Conservation (phyloP, 2,888 invertebrate genomes). For the Caenorhabditis sp. region DNA sequence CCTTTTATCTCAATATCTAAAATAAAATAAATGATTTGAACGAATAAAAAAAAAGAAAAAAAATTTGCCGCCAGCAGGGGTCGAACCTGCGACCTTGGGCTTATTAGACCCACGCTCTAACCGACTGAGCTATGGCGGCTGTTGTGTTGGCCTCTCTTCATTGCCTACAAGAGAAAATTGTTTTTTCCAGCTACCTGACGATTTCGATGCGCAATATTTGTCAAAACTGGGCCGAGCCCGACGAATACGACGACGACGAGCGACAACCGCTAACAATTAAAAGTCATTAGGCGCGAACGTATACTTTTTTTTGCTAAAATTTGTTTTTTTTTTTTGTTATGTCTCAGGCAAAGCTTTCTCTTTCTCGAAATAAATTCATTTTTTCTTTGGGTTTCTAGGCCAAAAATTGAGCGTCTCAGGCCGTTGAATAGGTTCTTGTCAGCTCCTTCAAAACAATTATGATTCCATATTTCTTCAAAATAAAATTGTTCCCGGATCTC, state of each 20-base stretch:
- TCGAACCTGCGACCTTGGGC: constrained; percentile 70
- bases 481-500: background rate
- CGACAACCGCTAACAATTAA: constrained; percentile 25
- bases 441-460: too few relatives aligned
- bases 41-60: constrained; percentile 36
- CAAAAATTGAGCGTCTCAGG: too few relatives aligned
- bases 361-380: background rate
- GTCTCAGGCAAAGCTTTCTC: background rate
- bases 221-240: constrained; percentile 35
- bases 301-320: background rate
- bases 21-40: too few relatives aligned
- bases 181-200: constrained; percentile 57
- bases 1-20: too few relatives aligned
- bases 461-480: background rate
- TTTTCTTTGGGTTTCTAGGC: background rate
- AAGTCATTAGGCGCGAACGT: constrained; percentile 17
- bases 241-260: constrained; percentile 41
- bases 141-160: background rate
- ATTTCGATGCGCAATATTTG: constrained; percentile 64
- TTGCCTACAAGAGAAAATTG: background rate
- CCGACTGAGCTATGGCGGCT: constrained; percentile 67
- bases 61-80: constrained; percentile 68
- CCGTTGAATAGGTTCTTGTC: too few relatives aligned
- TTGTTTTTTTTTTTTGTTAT: constrained; percentile 4
- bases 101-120: constrained; percentile 70